Evolutionary conservation across 2,888 invertebrate genomes (phyloP), one percentile per base, ranked within the genome.

Genomic region (Andrena bucephala): DNA sequence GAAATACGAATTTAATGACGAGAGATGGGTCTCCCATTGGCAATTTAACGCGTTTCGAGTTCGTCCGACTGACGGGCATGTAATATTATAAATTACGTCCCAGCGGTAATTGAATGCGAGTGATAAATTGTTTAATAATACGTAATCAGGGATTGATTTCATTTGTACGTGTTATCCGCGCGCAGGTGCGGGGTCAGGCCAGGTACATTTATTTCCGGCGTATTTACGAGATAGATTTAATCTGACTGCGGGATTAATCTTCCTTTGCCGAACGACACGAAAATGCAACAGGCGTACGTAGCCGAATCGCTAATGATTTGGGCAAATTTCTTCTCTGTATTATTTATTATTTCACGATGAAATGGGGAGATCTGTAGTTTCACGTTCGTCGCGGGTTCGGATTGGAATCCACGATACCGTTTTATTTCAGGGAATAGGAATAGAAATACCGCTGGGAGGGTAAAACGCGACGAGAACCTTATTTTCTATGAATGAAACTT

Each of bases 81-180:
- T 69, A 70, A 74, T 70, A 52, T 69, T 52, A 57, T 62, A 65
- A 71, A 84, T 80, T 77, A 78, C 65, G 52, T 29, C 57, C 54
- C 6, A 50, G 33, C 52, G 73, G 73, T 84, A 80, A 85, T 84
- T 62, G 66, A 77, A 81, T 74, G 69, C 48, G 70, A 57, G 50
- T 60, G 76, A 84, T 84, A 74, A 80, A 84, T 83, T 84, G 77
- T 80, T 80, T 77, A 85, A 84, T 84, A 83, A 81, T 78, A 59
- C 74, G 84, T 80, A 84, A 84, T 84, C 75, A 70, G 79, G 57
- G 36, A 75, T 69, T 79, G 79, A 84, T 83, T 83, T 78, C 68
- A 52, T 72, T 78, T 48, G 31, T 48, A 33, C 65, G 27, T 20
- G 57, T 27, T 59, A 29, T n/a, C 33, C 2, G 52, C 67, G 74